Evolutionary conservation across 2,113 vertebrate species (phyloP).

Genomic region (Plecturocebus donacophilus): DNA sequence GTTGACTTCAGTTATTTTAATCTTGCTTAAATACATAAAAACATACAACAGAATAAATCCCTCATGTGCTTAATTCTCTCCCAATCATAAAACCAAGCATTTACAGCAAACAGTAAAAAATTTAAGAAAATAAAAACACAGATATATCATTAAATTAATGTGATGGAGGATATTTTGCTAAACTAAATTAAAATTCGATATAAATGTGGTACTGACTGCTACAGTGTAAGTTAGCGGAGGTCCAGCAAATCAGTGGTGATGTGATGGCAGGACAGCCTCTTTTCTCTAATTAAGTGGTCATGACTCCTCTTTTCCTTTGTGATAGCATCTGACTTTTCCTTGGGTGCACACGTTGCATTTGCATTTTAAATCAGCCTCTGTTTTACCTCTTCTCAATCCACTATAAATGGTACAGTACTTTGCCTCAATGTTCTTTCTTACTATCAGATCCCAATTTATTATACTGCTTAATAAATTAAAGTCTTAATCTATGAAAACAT

Average conservation of each 20-base stretch:
- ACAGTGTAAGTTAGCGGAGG: not conserved
- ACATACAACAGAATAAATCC: not conserved
- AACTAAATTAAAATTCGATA: not conserved
- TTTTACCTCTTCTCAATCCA: not conserved
- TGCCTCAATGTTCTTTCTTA: not conserved
- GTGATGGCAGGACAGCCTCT: not conserved
- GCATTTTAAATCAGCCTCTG: not conserved
- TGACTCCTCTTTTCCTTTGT: not conserved
- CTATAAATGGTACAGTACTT: not conserved
- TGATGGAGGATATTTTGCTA: not conserved
- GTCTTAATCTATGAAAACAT: not conserved
- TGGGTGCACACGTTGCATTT: not conserved
- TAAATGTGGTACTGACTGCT: not conserved
- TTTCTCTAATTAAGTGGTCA: not conserved
- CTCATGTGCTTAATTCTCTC: not conserved
- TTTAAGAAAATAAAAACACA: not conserved
- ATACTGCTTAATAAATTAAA: not conserved
- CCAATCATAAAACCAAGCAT: not conserved
- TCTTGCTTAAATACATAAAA: not conserved
- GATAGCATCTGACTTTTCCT: not conserved
- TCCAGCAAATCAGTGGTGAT: not conserved
- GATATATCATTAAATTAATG: not conserved
- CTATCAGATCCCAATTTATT: not conserved
- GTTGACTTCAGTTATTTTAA: conserved; percentile 12
- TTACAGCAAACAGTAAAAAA: conserved; percentile 21